Conservation (phyloP, 1,140 invertebrate species). For the Bombus polaris region DNA sequence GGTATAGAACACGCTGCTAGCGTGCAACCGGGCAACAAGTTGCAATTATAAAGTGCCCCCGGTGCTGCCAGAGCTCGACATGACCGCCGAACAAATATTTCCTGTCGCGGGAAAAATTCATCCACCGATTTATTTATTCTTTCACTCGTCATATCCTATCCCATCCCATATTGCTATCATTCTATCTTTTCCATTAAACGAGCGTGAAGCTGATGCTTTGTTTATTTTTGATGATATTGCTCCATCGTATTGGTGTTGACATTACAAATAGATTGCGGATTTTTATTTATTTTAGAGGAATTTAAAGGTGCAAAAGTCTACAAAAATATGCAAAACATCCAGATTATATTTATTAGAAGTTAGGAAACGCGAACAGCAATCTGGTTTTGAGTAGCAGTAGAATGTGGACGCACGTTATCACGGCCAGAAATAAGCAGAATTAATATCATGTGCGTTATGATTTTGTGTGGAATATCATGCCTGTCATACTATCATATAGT, state of each 20-base stretch:
- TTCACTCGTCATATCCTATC: not conserved
- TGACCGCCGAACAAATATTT: slow-evolving; percentile 36
- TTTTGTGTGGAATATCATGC: no score
- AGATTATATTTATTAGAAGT: no score
- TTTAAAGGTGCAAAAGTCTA: not conserved
- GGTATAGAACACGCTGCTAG: slow-evolving; percentile 8
- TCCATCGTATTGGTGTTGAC: no score
- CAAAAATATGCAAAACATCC: no score
- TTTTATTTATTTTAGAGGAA: not conserved
- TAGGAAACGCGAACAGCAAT: not conserved
- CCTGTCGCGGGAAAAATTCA: slow-evolving; percentile 24
- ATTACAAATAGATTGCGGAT: not conserved
- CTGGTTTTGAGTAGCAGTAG: not conserved
- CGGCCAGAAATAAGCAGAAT: no score
- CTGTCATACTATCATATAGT: no score
- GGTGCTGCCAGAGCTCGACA: slow-evolving; percentile 21
- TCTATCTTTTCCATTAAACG: not conserved
- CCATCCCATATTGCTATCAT: not conserved
- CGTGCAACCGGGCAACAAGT: slow-evolving; percentile 50
- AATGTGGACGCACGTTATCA: no score
- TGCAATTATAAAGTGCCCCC: slow-evolving; percentile 51
- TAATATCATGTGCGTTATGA: no score
- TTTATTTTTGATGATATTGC: no score
- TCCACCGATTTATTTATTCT: not conserved
- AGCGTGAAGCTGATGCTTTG: no score